A percentile compares a stretch with the other conserved stretches of the same genome.
Evolutionary conservation across 1,140 invertebrate genomes (phyloP).

Genomic region (Venustaconcha ellipsiformis): DNA sequence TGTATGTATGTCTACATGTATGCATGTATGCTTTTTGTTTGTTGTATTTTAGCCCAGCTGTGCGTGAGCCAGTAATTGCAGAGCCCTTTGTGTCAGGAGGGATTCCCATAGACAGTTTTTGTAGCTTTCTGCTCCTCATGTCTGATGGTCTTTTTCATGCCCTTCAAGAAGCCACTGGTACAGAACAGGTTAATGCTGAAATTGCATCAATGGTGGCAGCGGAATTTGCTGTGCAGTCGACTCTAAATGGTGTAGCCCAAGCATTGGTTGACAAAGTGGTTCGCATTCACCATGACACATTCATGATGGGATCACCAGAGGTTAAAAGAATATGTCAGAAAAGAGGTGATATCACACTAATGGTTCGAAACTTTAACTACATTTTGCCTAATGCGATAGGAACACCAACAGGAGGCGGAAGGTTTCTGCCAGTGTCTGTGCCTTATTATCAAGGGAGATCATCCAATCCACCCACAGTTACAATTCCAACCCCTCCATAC

Average conservation of each 20-base stretch:
- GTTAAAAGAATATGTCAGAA: slow-evolving; percentile 68
- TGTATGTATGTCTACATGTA: slow-evolving; percentile 73
- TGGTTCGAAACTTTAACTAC: slow-evolving; percentile 90
- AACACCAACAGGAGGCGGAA: slow-evolving; percentile 42
- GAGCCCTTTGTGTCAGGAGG: slow-evolving; percentile 84
- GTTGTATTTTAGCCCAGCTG: slow-evolving; percentile 70
- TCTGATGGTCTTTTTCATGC: slow-evolving; percentile 87
- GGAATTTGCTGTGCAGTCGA: slow-evolving; percentile 84
- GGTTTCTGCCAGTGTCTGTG: slow-evolving; percentile 38
- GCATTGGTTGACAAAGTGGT: slow-evolving; percentile 89
- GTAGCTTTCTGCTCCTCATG: slow-evolving; percentile 87
- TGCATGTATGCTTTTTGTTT: slow-evolving; percentile 25
- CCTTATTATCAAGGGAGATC: slow-evolving; percentile 34
- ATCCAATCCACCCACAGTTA: slow-evolving; percentile 22
- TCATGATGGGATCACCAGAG: slow-evolving; percentile 70
- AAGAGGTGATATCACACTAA: slow-evolving; percentile 84
- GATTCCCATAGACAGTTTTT: slow-evolving; percentile 80
- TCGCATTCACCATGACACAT: slow-evolving; percentile 85
- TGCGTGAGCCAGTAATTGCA: slow-evolving; percentile 83
- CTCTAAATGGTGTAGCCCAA: slow-evolving; percentile 86
- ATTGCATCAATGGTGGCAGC: slow-evolving; percentile 61
- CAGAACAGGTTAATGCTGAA: slow-evolving; percentile 66
- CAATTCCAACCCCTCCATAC: slow-evolving; percentile 34
- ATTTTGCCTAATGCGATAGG: slow-evolving; percentile 75
- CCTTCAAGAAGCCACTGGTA: slow-evolving; percentile 83